Evolutionary conservation across 2,797 vertebrate genomes (phyloP), one percentile per base, ranked within the genome.

Genomic region (Sebastes glaucus): DNA sequence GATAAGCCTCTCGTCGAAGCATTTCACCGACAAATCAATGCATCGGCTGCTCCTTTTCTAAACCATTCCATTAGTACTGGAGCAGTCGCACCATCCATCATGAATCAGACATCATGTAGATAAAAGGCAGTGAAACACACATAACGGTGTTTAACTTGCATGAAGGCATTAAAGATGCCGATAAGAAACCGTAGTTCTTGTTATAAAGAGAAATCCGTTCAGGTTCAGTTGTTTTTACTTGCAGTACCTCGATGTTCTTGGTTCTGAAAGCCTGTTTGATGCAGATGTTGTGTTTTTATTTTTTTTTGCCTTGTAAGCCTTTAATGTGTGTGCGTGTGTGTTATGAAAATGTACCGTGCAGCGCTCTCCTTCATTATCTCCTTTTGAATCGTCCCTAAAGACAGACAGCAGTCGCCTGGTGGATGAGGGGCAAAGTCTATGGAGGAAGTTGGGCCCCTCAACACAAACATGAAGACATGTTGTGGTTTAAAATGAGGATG

Each of bases 21-120:
- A 77, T 89, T 86, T 89, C 25, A 84, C 68, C 28, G 53, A 78
- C 57, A 76, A 73, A 80, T 71, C 56, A 65, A 16, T 11, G 61
- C 81, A 86, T 75, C 83, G 75, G 81, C 85, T 68, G 65, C 78
- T 85, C 81, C 66, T 84, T 88, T 72, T 89, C 76, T 59, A 71
- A 90, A 92, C 75, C 92, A 93, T 94, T 94, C 93, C 93, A 88
- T 87, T 72, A 83, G 79, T 81, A 76, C 87, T 66, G 81, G 76
- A 68, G 85, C 74, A 75, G 71, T 80, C 30, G 67, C 60, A 35
- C 55, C 61, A 68, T 66, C 1, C 64, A 62, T 75, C 57, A 76
- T 61, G 27, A 78, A 70, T 60, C 69, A 68, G 46, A 74, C 22
- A 33, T 74, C 78, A 46, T 67, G 16, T 67, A 65, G 63, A 46